These are phyloP conservation scores for Rhinoderma darwinii DNA, from an alignment of 2,113 vertebrate genomes.

Conservation along the genomic window DNA sequence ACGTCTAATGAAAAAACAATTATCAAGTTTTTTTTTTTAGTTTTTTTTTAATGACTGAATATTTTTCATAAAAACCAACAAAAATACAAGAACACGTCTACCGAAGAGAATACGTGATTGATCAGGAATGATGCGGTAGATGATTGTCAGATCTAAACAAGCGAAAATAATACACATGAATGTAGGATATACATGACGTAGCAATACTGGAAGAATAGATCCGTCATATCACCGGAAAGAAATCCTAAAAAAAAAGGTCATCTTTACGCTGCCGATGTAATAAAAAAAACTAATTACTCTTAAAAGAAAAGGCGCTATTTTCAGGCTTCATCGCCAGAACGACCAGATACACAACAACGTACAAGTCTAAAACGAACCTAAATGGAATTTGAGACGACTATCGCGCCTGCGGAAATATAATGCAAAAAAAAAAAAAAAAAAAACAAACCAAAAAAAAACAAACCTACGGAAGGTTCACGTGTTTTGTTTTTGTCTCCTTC, in stretches of 20 bases:
- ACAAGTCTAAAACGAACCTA: too few relatives aligned
- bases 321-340: too few relatives aligned
- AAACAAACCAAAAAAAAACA: too few relatives aligned
- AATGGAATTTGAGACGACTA: not conserved
- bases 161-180: not conserved
- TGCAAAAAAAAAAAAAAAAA: not conserved
- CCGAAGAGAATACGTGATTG: not conserved
- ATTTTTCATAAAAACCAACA: not conserved
- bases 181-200: not conserved
- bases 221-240: not conserved
- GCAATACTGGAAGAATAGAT: slow-evolving; percentile 27
- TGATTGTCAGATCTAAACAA: not conserved
- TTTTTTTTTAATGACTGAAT: not conserved
- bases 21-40: not conserved
- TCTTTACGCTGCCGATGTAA: not conserved
- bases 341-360: too few relatives aligned
- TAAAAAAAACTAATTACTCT: not conserved
- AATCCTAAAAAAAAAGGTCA: not conserved
- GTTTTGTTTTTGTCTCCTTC: too few relatives aligned
- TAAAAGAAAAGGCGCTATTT: not conserved
- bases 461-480: too few relatives aligned
- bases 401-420: not conserved
- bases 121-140: not conserved
- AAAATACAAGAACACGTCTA: slow-evolving; percentile 15
- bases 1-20: not conserved